Evolutionary conservation across 2,797 vertebrate species (phyloP), one percentile per base, ranked within the genome.

Genomic region (Ateles fusciceps): DNA sequence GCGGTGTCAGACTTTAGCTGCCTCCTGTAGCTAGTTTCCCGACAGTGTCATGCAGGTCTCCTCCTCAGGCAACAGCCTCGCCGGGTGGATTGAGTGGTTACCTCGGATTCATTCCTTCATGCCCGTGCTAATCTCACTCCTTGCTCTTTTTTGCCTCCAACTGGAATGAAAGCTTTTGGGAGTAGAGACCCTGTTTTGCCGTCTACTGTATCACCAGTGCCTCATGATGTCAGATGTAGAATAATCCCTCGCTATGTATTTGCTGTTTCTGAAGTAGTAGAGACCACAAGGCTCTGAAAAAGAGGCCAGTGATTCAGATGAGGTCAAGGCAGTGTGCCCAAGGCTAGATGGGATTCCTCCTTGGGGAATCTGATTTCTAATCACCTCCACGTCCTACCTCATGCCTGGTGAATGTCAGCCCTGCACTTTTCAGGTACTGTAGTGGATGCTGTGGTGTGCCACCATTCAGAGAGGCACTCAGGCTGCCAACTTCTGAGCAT

Each of bases 311-410:
- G 36, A 59, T 78, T 52, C 22, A 28, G 24, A 39, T 78, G 36
- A n/a, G 33, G 78, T 39, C 1, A 50, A 72, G 5, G 42, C 59
- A 7, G 5, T 0, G 1, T 26, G 61, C 28, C 28, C 75, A 4
- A 8, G 24, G 21, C n/a, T 2, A 59, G 59, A 42, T 17, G 39
- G 80, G 68, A 7, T 71, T 85, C 52, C 44, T 91, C 5, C 44
- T 33, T 46, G 28, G 74, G 10, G 22, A 11, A 28, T 57, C 52
- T 15, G 26, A 80, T 81, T 46, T 42, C 24, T 2, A 4, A 7
- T 52, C 10, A 8, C 39, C 33, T 28, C 19, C 50, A 80, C 0
- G 0, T 42, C 42, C 24, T 9, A 33, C 52, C 33, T 64, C 1
- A 0, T 48, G 13, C 72, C 91, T 95, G 64, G 36, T 17, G 28